Conservation (phyloP, 2,797 vertebrate genomes). For the Zalophus californianus region DNA sequence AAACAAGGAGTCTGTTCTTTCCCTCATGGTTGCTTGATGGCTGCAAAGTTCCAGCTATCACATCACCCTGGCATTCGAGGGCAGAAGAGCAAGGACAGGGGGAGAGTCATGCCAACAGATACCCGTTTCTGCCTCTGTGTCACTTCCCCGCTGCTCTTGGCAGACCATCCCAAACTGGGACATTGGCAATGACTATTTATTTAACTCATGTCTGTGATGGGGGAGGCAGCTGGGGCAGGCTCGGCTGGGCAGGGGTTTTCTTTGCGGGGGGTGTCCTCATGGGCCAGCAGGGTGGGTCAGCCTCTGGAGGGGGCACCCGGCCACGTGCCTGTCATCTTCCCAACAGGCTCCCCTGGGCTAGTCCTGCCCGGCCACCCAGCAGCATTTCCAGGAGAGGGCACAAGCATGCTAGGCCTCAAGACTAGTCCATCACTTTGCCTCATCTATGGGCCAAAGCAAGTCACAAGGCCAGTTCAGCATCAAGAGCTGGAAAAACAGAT, state of each 20-base stretch:
- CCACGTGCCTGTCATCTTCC: background rate
- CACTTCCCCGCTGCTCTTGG: background rate
- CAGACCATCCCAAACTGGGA: background rate
- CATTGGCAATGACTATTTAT: background rate
- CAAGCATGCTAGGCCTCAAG: background rate
- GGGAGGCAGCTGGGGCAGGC: background rate
- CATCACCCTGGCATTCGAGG: background rate
- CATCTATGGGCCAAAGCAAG: background rate
- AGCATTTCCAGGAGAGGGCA: background rate
- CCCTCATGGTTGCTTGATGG: background rate
- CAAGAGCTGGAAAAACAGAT: background rate
- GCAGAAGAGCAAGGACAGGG: background rate
- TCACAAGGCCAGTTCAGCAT: background rate
- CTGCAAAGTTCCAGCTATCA: background rate
- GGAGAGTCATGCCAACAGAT: background rate
- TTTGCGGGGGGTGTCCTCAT: background rate
- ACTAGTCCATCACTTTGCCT: background rate
- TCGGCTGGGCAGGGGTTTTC: background rate
- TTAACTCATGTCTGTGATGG: fast-evolving
- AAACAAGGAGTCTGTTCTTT: background rate
- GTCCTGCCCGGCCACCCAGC: background rate
- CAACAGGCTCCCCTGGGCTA: background rate
- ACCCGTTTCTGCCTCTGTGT: background rate
- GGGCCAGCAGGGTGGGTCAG: background rate
- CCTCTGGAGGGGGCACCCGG: background rate